These are phyloP conservation scores for Drosophila mimetica DNA, from an alignment of 2,888 invertebrate species.

Conservation along the genomic window DNA sequence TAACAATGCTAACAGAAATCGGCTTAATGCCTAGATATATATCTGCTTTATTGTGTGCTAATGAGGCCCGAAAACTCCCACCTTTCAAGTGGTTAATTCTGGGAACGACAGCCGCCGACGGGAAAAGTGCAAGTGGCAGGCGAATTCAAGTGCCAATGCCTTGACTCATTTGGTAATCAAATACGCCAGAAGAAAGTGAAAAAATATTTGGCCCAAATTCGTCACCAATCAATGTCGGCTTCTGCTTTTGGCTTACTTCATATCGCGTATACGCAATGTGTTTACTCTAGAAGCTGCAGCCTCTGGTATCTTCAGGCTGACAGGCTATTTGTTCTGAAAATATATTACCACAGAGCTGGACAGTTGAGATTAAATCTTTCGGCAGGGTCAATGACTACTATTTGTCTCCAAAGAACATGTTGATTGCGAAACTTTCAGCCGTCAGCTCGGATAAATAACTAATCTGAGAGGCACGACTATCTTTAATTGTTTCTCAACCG, in stretches of 20 bases:
- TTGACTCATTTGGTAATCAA: conserved; percentile 59
- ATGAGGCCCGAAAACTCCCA: conserved; percentile 68
- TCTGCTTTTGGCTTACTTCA: neutral
- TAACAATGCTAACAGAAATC: conserved; percentile 48
- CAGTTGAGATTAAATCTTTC: conserved; percentile 21
- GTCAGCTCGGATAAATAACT: conserved; percentile 24
- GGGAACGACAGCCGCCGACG: conserved; percentile 11
- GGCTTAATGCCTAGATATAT: conserved; percentile 20
- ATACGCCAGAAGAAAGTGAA: conserved; percentile 72
- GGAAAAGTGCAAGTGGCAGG: conserved; percentile 26
- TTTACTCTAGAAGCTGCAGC: conserved; percentile 17
- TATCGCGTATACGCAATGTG: conserved; percentile 33
- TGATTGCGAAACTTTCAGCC: conserved; percentile 6
- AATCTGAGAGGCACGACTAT: conserved; percentile 30
- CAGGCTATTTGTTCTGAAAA: conserved; percentile 32
- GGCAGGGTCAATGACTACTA: conserved; percentile 35
- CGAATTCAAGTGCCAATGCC: conserved; percentile 15
- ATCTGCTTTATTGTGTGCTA: conserved; percentile 72
- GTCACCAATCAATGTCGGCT: conserved; percentile 63
- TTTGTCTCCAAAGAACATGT: conserved; percentile 26
- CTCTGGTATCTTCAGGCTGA: conserved; percentile 1
- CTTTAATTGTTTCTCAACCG: conserved; percentile 24
- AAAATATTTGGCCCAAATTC: conserved; percentile 54
- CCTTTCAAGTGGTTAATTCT: conserved; percentile 13
- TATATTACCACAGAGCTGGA: conserved; percentile 18